phyloP scores from a whole-genome alignment of 2,797 vertebrate species.

The Mus minutoides region DNA sequence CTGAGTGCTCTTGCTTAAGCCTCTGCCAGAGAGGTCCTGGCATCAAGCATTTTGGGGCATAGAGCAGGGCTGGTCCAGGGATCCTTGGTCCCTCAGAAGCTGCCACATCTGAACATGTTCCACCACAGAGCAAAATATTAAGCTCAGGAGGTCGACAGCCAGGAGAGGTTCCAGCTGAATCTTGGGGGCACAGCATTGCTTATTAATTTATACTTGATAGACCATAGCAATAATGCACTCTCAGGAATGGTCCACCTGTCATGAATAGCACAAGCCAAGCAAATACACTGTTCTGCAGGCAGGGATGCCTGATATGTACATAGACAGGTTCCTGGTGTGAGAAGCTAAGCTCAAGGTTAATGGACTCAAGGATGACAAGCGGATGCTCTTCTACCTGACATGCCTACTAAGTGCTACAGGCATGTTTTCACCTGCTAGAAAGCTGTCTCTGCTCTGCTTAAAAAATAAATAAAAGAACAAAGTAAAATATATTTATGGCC shows the following conservation, averaged over 20 bases:
- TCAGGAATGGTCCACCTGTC: neutral
- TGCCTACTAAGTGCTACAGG: neutral
- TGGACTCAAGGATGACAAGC: neutral
- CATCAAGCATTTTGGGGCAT: neutral
- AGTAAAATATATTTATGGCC: neutral
- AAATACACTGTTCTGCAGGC: neutral
- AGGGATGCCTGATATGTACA: neutral
- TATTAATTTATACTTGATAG: neutral
- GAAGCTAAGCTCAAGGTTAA: neutral
- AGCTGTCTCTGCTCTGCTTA: neutral
- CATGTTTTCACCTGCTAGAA: neutral
- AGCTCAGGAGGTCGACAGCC: neutral
- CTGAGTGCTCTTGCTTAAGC: neutral
- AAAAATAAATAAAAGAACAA: neutral
- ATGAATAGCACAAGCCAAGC: neutral
- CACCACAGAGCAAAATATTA: slow-evolving; percentile 18
- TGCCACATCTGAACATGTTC: slow-evolving; percentile 51
- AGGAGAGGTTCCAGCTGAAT: neutral
- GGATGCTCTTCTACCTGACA: neutral
- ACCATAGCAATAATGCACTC: neutral
- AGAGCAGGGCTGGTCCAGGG: slow-evolving; percentile 15
- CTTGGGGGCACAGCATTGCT: neutral
- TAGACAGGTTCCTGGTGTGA: neutral
- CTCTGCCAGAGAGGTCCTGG: neutral
- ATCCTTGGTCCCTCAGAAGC: slow-evolving; percentile 10